Conservation (phyloP, 2,888 invertebrate genomes). For the Campoplex capitator region DNA sequence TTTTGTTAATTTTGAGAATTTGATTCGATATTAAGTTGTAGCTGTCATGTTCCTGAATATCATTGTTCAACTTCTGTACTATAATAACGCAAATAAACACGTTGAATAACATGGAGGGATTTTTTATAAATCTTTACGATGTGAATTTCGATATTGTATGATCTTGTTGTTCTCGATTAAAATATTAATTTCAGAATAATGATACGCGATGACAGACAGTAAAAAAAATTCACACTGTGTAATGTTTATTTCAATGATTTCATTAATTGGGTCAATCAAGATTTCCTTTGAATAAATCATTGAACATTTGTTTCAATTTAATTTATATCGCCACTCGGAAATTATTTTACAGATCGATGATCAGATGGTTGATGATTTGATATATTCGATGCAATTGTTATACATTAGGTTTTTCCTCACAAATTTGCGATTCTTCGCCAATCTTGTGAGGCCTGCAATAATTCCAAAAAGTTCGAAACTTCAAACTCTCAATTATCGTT, state of each 20-base stretch:
- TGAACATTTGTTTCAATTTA: not conserved
- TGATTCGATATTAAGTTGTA: no score
- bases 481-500: not conserved
- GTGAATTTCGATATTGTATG: not conserved
- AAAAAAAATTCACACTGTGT: not conserved
- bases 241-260: not conserved
- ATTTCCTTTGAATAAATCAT: not conserved
- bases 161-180: no score
- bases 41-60: no score
- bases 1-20: no score
- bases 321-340: not conserved
- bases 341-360: not conserved
- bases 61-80: no score
- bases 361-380: no score
- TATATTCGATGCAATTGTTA: not conserved
- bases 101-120: no score
- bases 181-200: no score
- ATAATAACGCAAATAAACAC: no score
- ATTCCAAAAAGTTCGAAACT: not conserved
- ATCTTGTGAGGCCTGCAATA: not conserved
- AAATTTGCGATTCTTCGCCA: not conserved
- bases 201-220: no score
- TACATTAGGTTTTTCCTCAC: not conserved
- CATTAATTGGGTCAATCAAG: not conserved
- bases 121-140: not conserved